Evolutionary conservation across 1,140 invertebrate species (phyloP).

Genomic region (Diabrotica virgifera): DNA sequence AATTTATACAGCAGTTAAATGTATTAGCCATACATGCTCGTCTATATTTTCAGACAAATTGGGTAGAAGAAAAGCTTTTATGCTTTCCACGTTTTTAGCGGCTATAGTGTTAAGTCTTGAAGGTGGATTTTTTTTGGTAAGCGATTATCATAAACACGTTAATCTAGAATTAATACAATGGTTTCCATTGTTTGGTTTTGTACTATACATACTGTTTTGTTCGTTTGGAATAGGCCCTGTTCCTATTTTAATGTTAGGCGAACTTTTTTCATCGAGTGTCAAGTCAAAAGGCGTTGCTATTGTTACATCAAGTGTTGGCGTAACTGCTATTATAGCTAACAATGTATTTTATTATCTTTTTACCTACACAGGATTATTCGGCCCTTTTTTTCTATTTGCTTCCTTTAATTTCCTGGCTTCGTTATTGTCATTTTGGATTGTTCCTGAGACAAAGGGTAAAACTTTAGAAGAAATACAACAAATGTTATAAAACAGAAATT

Average conservation of each 20-base stretch:
- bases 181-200: slow-evolving; percentile 63
- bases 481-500: slow-evolving; percentile 50
- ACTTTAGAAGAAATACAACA: slow-evolving; percentile 60
- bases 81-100: slow-evolving; percentile 58
- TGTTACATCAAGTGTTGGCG: slow-evolving; percentile 66
- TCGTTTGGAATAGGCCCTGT: slow-evolving; percentile 68
- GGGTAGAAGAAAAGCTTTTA: slow-evolving; percentile 66
- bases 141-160: slow-evolving; percentile 28
- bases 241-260: slow-evolving; percentile 69
- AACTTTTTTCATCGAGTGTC: slow-evolving; percentile 70
- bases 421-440: slow-evolving; percentile 59
- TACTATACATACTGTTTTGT: slow-evolving; percentile 68
- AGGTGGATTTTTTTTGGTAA: slow-evolving; percentile 56
- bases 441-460: slow-evolving; percentile 85
- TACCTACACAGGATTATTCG: slow-evolving; percentile 60
- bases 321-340: slow-evolving; percentile 70
- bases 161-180: slow-evolving; percentile 26
- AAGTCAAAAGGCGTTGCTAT: slow-evolving; percentile 68
- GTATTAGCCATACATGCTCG: slow-evolving; percentile 61
- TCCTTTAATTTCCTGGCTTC: slow-evolving; percentile 61
- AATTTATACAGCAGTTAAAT: slow-evolving; percentile 63
- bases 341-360: slow-evolving; percentile 68
- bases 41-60: slow-evolving; percentile 67
- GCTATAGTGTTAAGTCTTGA: slow-evolving; percentile 54
- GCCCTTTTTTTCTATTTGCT: slow-evolving; percentile 74